These are phyloP conservation scores for Brachystomella parvula DNA, from an alignment of 1,140 invertebrate genomes.

Conservation along the genomic window DNA sequence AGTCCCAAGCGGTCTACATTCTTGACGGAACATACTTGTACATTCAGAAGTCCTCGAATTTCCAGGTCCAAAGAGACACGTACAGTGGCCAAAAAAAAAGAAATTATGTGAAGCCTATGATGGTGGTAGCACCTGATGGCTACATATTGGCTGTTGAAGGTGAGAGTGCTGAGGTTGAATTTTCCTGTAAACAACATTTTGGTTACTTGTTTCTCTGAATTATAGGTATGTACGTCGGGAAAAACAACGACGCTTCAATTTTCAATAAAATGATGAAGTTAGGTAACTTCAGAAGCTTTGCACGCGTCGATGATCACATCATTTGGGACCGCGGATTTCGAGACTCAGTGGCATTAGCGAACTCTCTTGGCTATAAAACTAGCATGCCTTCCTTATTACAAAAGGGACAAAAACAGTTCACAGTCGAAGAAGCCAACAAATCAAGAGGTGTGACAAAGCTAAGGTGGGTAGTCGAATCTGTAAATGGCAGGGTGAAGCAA, in stretches of 20 bases:
- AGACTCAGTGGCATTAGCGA: neutral
- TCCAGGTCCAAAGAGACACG: conserved; percentile 4
- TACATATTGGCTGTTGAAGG: conserved; percentile 23
- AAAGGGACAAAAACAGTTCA: conserved; percentile 38
- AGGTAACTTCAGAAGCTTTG: neutral
- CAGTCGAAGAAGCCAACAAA: conserved; percentile 40
- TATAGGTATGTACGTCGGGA: neutral
- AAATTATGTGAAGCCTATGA: conserved; percentile 25
- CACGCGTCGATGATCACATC: neutral
- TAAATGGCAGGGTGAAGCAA: conserved; percentile 38
- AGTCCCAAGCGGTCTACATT: neutral
- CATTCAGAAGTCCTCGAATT: conserved; percentile 11
- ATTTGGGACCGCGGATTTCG: conserved; percentile 26
- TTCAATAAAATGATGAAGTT: conserved; percentile 4
- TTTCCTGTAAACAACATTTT: too few species aligned
- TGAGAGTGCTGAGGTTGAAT: too few species aligned
- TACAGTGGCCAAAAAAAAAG: neutral
- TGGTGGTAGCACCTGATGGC: conserved; percentile 17
- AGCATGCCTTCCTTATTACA: conserved; percentile 35
- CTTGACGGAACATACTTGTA: conserved; percentile 21
- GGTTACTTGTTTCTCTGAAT: too few species aligned
- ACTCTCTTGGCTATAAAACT: neutral
- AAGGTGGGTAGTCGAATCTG: conserved; percentile 42
- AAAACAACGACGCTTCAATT: conserved; percentile 27
- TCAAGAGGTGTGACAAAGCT: conserved; percentile 42